These are phyloP conservation scores for Arctopsyche grandis DNA, from an alignment of 1,140 invertebrate species.

Conservation along the genomic window DNA sequence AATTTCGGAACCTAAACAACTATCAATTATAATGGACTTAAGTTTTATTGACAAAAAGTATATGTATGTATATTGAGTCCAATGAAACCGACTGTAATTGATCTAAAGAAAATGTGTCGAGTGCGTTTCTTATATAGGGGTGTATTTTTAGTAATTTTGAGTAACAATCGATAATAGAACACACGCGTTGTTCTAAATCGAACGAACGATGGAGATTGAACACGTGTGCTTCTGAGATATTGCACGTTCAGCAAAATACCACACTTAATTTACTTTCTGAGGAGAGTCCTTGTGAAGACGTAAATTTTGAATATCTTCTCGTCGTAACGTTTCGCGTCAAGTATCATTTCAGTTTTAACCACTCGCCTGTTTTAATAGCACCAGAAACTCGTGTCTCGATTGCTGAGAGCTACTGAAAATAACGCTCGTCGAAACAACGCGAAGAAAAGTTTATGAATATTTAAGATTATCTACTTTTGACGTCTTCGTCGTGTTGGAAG, in stretches of 20 bases:
- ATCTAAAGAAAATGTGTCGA: no score
- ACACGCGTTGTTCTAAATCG: not conserved
- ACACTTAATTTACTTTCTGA: no score
- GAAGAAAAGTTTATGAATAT: conserved; percentile 5
- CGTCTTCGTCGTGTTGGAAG: not conserved
- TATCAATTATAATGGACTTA: no score
- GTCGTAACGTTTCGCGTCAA: not conserved
- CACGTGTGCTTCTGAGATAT: not conserved
- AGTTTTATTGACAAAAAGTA: no score
- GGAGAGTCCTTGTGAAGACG: not conserved
- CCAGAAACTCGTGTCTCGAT: not conserved
- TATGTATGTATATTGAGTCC: no score
- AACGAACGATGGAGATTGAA: not conserved
- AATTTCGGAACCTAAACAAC: not conserved
- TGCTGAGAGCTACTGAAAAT: not conserved
- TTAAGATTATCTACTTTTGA: not conserved
- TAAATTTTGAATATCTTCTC: not conserved
- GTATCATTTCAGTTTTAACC: not conserved
- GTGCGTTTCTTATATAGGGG: no score
- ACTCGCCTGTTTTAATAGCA: not conserved
- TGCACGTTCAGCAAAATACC: not conserved
- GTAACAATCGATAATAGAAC: not conserved
- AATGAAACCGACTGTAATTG: no score
- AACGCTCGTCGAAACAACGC: not conserved
- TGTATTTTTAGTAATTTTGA: no score